A percentile compares a stretch with the other conserved stretches of the same genome.
Evolutionary conservation across 2,888 invertebrate genomes (phyloP).

Genomic region (Polydrusus pterygomalis): DNA sequence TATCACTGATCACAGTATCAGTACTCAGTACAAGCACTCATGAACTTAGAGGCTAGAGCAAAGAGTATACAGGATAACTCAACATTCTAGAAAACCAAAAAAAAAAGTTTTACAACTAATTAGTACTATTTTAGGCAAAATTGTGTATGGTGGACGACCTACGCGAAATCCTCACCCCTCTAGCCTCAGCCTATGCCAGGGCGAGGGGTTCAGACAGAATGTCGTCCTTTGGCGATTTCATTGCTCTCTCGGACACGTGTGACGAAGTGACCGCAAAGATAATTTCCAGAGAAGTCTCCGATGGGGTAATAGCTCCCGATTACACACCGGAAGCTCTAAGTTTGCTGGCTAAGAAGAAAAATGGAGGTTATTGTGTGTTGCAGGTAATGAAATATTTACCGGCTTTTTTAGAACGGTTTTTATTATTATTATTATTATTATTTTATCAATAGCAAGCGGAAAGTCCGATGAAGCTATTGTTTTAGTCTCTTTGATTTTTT

Average conservation of each 20-base stretch:
- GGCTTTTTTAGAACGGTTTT: no score
- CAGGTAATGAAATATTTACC: conserved; percentile 70
- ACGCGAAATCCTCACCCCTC: conserved; percentile 81
- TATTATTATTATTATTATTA: no score
- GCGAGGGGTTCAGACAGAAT: conserved; percentile 98
- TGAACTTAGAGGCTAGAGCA: no score
- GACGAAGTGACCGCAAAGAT: conserved; percentile 93
- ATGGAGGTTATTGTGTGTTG: conserved; percentile 92
- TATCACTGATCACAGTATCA: no score
- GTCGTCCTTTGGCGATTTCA: conserved; percentile 99
- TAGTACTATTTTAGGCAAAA: conserved; percentile 78
- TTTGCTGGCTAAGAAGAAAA: conserved; percentile 94
- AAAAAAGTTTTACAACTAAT: no score
- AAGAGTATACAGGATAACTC: no score
- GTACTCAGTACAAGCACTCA: no score
- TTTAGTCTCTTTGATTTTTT: no score
- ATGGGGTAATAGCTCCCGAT: conserved; percentile 98
- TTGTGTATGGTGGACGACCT: conserved; percentile 96
- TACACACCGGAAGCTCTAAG: conserved; percentile 89
- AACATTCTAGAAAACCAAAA: no score
- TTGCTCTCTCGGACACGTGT: conserved; percentile 94
- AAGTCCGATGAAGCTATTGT: no score
- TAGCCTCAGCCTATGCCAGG: conserved; percentile 94
- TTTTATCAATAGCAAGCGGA: no score
- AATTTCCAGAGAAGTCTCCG: conserved; percentile 95